Evolutionary conservation across 2,113 vertebrate genomes (phyloP), one percentile per base, ranked within the genome.

Genomic region (Paracanthobrama guichenoti): DNA sequence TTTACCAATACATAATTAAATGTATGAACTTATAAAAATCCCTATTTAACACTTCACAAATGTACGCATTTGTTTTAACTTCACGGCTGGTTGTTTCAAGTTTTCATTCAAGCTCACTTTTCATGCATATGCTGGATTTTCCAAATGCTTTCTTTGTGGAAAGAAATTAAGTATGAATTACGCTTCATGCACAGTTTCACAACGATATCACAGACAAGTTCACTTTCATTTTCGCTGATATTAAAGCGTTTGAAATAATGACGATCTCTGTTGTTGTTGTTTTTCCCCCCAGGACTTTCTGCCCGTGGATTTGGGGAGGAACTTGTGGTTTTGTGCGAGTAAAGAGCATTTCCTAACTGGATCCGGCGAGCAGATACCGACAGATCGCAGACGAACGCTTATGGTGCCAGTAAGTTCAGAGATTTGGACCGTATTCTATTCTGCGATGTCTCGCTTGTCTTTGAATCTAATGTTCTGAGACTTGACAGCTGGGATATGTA

Each of bases 321-420:
- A 81, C 88, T 64, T 84, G 87, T 82, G 90, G 69, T 84, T 89
- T 88, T 86, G 76, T 81, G 87, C 82, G 83, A 85, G 67, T 84
- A 82, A 84, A 44, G 73, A 88, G 24, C 82, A 71, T 89, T 90
- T 91, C 85, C 86, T 86, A 86, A 80, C 88, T 88, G 87, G 85
- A 89, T 86, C 90, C 84, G 84, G 78, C 60, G 48, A 78, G 85
- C 35, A 90, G 79, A 89, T 88, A 81, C 79, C 86, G 84, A 87
- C 84, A 69, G 79, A 81, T 89, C 74, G 12, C 86, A 86, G 88
- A 89, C 86, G 50, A 57, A 82, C 79, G 86, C 89, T 90, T 90
- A 83, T 85, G 87, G 82, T 92, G 89, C 84, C 91, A 89, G 90
- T 89, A 86, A 92, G 90, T 93, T 91, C 60, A 90, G 86, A 89